Evolutionary conservation across 2,113 vertebrate species (phyloP), one percentile per base, ranked within the genome.

Genomic region (Glaucidium brasilianum): DNA sequence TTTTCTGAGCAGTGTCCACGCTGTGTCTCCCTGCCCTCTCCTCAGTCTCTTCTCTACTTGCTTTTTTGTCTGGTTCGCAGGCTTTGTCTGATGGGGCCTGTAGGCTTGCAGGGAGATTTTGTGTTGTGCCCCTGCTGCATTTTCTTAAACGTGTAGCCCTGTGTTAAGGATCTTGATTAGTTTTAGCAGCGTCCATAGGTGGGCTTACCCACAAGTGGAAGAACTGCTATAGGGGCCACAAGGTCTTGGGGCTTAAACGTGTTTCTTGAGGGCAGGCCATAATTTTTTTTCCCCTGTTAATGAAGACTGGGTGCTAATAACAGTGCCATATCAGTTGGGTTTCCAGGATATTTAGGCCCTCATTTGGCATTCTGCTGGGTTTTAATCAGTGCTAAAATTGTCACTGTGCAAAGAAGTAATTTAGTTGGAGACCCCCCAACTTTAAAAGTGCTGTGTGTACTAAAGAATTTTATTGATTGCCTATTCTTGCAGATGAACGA

Each of bases 401-500:
- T 47, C 4, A 0, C n/a, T 23, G 20, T 29, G 23, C 5, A 7
- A 26, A 32, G 22, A 78, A n/a, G 5, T 49, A 7, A 5, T 72
- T 74, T 29, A 29, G 10, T 50, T 85, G 32, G 72, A 72, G n/a
- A 22, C n/a, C 55, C 55, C 22, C 22, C 14, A 7, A 5, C 29
- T 59, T 82, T 26, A 37, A 13, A 35, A 62, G 88, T 30, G 9
- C 74, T 73, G 14, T 15, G 11, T 60, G 11, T 72, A 60, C 66
- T 88, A 35, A 96, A 15, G 21, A 11, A 12, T 72, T 63, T 43
- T 79, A 32, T 59, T 2, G 3, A 2, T 47, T 85, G 35, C 34
- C 63, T 66, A 11, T 85, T 96, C 56, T 94, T 94, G 78, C 93
- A 98, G 98, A 93, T 94, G 96, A 97, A 43, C 67, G 30, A 68